Conservation (phyloP, 2,113 vertebrate species). For the Varanus salvator region DNA sequence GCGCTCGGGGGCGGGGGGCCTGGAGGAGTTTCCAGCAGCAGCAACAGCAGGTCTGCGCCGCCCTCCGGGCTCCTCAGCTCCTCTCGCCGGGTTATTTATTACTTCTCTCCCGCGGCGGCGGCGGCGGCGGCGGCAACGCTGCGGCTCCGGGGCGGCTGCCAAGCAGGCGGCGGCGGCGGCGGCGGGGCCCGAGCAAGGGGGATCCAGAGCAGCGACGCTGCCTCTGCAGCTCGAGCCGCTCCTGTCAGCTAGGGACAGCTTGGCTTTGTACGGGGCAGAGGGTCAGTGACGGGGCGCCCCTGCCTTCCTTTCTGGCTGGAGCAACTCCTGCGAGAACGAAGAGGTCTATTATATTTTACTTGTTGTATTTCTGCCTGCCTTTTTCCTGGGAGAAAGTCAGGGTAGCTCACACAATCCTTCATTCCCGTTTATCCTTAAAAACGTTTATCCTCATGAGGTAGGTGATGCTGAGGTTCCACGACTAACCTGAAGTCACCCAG, state of each 20-base stretch:
- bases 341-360: no score
- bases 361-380: no score
- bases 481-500: no score
- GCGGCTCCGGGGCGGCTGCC: slow-evolving; percentile 91
- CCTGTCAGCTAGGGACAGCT: neutral
- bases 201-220: slow-evolving; percentile 48
- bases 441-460: no score
- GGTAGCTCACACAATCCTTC: no score
- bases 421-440: no score
- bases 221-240: neutral
- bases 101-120: slow-evolving; percentile 92
- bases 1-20: slow-evolving; percentile 84
- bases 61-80: slow-evolving; percentile 89
- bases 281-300: no score
- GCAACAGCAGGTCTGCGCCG: slow-evolving; percentile 80
- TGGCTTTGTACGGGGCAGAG: no score
- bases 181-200: slow-evolving; percentile 65
- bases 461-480: no score
- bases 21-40: slow-evolving; percentile 91
- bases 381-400: no score
- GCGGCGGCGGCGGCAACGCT: slow-evolving; percentile 88
- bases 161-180: slow-evolving; percentile 84
- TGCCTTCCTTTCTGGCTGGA: neutral
- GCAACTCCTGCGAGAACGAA: neutral
- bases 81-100: slow-evolving; percentile 95